Percentiles rank a stretch among this genome's conserved stretches.
phyloP scores from a whole-genome alignment of 2,797 vertebrate species.

The Spinus olivaceus region DNA sequence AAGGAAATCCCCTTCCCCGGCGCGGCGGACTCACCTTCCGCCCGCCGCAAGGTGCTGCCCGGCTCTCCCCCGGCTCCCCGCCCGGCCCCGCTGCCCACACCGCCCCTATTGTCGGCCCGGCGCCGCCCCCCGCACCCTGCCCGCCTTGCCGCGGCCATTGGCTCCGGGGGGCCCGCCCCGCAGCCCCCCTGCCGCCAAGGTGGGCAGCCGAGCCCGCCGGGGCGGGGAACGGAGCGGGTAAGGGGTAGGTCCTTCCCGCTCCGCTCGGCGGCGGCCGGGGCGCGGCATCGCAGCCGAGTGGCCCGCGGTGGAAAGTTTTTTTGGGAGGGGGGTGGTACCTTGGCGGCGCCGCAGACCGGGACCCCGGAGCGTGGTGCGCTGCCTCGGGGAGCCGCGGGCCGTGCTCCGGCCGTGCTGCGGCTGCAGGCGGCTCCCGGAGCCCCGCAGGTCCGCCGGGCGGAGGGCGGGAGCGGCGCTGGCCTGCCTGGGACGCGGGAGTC shows the following conservation, averaged over 20 bases:
- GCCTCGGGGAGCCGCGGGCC: not conserved
- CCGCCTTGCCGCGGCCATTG: constrained; percentile 16
- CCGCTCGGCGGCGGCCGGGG: not conserved
- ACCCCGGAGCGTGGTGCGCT: not conserved
- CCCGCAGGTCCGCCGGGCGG: not conserved
- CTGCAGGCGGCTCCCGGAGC: not conserved
- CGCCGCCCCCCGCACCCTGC: not conserved
- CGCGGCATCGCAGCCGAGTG: not conserved
- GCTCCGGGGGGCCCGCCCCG: not conserved
- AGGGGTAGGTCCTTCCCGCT: not conserved
- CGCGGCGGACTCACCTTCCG: constrained; percentile 15
- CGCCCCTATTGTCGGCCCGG: not conserved
- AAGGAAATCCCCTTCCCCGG: not conserved
- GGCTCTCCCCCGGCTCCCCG: not conserved
- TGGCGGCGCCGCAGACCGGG: not conserved
- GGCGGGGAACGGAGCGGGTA: not conserved
- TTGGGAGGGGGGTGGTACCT: not conserved
- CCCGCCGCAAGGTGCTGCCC: constrained; percentile 39
- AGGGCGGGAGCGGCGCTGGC: not conserved
- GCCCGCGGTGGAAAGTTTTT: not conserved
- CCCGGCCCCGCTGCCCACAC: not conserved
- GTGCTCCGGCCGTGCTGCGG: not conserved
- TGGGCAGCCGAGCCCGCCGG: not conserved
- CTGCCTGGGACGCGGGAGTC: not conserved
- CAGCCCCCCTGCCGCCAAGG: not conserved